Conservation (phyloP, 2,888 invertebrate species). For the Dasypogon diadema region DNA sequence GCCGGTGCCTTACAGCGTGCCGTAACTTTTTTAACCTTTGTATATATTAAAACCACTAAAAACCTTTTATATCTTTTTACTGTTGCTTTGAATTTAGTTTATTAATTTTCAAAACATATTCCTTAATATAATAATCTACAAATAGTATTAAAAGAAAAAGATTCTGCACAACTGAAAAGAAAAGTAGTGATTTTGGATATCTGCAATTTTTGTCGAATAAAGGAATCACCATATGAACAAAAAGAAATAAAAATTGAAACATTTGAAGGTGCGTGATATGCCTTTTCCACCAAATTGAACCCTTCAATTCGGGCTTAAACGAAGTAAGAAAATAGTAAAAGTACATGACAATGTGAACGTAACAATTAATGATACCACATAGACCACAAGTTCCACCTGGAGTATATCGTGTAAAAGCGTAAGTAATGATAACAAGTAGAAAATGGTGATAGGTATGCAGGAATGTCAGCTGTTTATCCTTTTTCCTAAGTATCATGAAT, state of each 20-base stretch:
- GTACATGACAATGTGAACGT: constrained; percentile 85
- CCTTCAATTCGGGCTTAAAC: constrained; percentile 75
- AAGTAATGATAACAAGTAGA: constrained; percentile 77
- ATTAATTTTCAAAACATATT: neutral
- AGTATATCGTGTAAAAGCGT: constrained; percentile 72
- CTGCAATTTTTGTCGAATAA: neutral
- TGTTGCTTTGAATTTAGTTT: neutral
- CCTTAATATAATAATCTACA: neutral
- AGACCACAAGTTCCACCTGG: constrained; percentile 76
- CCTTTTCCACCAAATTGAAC: constrained; percentile 83
- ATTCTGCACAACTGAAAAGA: neutral
- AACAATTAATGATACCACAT: constrained; percentile 76
- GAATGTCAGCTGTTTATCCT: constrained; percentile 75
- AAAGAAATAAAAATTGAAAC: constrained; percentile 65
- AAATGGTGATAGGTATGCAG: constrained; percentile 79
- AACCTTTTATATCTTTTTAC: too few relatives aligned
- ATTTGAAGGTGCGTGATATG: constrained; percentile 84
- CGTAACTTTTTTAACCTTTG: too few relatives aligned
- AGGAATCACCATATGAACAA: neutral
- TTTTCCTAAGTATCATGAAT: constrained; percentile 77
- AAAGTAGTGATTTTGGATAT: neutral
- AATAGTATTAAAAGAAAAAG: neutral
- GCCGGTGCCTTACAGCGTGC: too few relatives aligned
- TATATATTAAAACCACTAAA: too few relatives aligned
- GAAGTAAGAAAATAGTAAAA: constrained; percentile 81